These are phyloP conservation scores for Arge pagana DNA, from an alignment of 2,888 invertebrate genomes.

Conservation along the genomic window DNA sequence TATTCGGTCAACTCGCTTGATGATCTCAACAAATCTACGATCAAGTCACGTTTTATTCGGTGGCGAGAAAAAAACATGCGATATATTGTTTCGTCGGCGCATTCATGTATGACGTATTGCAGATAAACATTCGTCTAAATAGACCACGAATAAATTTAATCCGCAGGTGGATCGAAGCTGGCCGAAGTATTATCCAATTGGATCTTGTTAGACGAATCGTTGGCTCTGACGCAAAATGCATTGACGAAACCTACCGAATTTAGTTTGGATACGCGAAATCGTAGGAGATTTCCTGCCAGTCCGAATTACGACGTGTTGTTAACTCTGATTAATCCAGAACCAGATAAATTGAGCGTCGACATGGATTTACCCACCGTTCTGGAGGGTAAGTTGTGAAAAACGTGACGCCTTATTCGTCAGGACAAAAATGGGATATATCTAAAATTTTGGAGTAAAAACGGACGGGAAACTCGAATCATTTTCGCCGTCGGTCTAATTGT, in stretches of 20 bases:
- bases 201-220: constrained; percentile 61
- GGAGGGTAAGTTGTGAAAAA: constrained; percentile 62
- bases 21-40: no score
- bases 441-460: background rate
- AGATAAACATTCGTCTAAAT: no score
- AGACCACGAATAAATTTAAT: no score
- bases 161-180: constrained; percentile 61
- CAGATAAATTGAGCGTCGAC: constrained; percentile 69
- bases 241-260: constrained; percentile 51
- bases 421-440: constrained; percentile 5
- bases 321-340: constrained; percentile 82
- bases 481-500: no score
- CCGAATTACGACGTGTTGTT: constrained; percentile 78
- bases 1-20: no score
- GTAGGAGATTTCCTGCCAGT: constrained; percentile 62
- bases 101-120: no score
- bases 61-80: no score
- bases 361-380: constrained; percentile 74
- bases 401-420: background rate
- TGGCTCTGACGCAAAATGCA: constrained; percentile 49
- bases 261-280: constrained; percentile 53
- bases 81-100: no score
- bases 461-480: background rate
- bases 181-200: constrained; percentile 62
- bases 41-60: no score